Conservation (phyloP, 2,797 vertebrate genomes). For the Pseudochirops cupreus region DNA sequence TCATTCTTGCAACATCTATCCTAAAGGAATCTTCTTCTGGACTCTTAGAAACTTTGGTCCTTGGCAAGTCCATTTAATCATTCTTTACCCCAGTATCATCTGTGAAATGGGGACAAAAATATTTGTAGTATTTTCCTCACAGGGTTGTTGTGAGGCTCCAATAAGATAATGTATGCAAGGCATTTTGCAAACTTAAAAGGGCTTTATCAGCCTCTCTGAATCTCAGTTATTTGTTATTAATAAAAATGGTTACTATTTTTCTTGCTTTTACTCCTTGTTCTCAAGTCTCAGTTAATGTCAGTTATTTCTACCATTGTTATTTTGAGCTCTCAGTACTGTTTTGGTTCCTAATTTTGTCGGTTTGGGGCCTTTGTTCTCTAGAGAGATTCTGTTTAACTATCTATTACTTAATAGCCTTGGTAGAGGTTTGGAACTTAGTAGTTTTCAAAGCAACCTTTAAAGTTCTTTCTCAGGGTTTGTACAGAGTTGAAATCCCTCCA, state of each 20-base stretch:
- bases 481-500: background rate
- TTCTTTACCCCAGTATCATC: background rate
- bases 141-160: background rate
- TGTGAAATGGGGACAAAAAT: background rate
- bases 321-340: background rate
- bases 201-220: background rate
- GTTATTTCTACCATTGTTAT: background rate
- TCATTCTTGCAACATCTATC: background rate
- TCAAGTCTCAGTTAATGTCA: background rate
- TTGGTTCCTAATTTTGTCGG: background rate
- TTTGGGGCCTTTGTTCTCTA: background rate
- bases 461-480: background rate
- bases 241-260: background rate
- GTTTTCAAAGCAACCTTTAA: background rate
- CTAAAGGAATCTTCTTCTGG: background rate
- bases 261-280: background rate
- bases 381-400: background rate
- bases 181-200: background rate
- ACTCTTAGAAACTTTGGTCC: background rate
- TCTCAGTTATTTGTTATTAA: background rate
- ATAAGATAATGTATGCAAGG: background rate
- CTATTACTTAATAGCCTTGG: background rate
- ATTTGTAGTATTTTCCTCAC: background rate
- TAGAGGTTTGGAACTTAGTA: background rate
- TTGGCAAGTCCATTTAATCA: background rate